Base-by-base conservation (phyloP, 2,113 vertebrate genomes). In the Embiotoca jacksoni region DNA sequence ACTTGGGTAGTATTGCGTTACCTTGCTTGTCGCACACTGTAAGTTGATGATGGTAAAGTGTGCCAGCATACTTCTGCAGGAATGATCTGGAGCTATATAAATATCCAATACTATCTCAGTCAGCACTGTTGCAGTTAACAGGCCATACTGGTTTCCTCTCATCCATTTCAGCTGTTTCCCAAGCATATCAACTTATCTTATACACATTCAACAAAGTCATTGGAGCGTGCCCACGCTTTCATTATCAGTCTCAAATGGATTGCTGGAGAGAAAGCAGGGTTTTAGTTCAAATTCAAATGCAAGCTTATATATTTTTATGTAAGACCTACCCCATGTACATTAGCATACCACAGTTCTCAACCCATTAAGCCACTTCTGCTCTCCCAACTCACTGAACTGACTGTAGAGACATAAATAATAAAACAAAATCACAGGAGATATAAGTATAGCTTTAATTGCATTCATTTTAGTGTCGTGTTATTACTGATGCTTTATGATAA, bases 161-260 rank as follows among this genome's bases (percentile, higher is more conserved):
- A 81, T 82, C 58, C 52, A 61, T 76, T 70, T 53, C 58, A 60
- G 39, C 78, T 86, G 62, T 88, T 89, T 82, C 53, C 54, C 81
- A 72, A 87, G 67, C 84, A 82, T 86, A 74, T 86, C 55, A 89
- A 82, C 47, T 82, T 81, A 83, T 80, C 65, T 87, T 80, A 90
- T 67, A 88, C 67, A 89, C 82, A 86, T 86, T 85, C 70, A 79
- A 70, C 80, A 77, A 71, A 85, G 72, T 73, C 62, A 61, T 50
- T 59, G 78, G 72, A 80, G 78, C 36, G n/a, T 78, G 55, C 56
- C 64, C 31, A 46, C n/a, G 64, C 78, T 85, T 90, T 85, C 77
- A 82, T 88, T 91, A 83, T 62, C 30, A 56, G 53, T 71, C 70
- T 87, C 76, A 79, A 67, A 83, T 7, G 5, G 72, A 77, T 74